Conservation (phyloP, 1,140 invertebrate species). For the Lasaia peninsularis region DNA sequence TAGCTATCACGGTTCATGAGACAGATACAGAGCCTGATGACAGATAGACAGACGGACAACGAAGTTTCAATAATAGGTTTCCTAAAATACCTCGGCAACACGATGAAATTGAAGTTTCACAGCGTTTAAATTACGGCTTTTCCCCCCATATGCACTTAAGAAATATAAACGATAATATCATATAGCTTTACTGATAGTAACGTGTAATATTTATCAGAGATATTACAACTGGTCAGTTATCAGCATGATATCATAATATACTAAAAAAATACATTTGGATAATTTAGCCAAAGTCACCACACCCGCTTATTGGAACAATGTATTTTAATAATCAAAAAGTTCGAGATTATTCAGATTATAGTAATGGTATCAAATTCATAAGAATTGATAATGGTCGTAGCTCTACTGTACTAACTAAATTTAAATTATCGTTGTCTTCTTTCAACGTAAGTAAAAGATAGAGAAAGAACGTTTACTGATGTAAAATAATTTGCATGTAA, state of each 20-base stretch:
- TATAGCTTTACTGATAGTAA: background rate
- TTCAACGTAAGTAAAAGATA: too few species aligned
- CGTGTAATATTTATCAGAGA: background rate
- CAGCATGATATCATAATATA: background rate
- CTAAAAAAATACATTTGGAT: background rate
- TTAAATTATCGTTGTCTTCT: too few species aligned
- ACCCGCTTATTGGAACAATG: background rate
- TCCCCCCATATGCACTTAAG: background rate
- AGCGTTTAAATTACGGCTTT: background rate
- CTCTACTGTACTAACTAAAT: too few species aligned
- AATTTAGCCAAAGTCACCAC: background rate
- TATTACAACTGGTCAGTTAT: background rate
- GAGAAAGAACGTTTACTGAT: too few species aligned
- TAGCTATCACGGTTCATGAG: too few species aligned
- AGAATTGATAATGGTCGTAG: background rate
- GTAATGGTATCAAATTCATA: background rate
- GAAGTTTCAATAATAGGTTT: too few species aligned
- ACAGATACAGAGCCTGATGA: too few species aligned
- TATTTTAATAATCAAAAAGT: background rate
- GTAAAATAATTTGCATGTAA: too few species aligned
- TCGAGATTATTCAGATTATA: constrained; percentile 4
- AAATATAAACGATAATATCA: background rate
- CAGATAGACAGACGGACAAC: too few species aligned
- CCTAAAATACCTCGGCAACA: too few species aligned
- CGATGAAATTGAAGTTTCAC: too few species aligned